Evolutionary conservation across 2,113 vertebrate genomes (phyloP).

Genomic region (Erpornis zantholeuca): DNA sequence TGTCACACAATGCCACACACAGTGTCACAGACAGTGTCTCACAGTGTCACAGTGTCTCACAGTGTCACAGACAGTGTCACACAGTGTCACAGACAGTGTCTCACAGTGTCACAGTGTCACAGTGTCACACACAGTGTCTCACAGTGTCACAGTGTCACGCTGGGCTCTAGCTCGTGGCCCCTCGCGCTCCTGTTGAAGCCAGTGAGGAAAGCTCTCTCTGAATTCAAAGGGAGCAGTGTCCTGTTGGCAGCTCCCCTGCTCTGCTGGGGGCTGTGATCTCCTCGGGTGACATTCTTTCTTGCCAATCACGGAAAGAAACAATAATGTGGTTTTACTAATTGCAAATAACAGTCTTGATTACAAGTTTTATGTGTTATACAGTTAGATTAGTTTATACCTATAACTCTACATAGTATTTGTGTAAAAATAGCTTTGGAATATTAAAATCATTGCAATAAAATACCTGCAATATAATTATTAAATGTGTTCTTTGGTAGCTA

Average conservation of each 20-base stretch:
- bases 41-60: background rate
- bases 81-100: background rate
- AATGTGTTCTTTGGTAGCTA: conserved; percentile 83
- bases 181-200: background rate
- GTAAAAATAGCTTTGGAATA: conserved; percentile 85
- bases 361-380: conserved; percentile 68
- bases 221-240: background rate
- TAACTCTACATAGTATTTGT: conserved; percentile 81
- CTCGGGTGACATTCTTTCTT: conserved; percentile 71
- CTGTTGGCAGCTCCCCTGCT: background rate
- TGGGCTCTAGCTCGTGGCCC: fast-evolving
- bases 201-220: background rate
- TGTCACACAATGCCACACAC: too few relatives aligned
- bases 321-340: conserved; percentile 68
- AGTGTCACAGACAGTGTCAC: background rate
- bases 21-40: too few relatives aligned
- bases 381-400: conserved; percentile 77
- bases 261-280: background rate
- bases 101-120: too few relatives aligned
- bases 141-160: background rate
- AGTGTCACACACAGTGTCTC: too few relatives aligned
- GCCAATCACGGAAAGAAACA: conserved; percentile 57
- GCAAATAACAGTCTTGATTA: conserved; percentile 74
- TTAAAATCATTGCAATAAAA: conserved; percentile 85
- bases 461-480: conserved; percentile 79